Conservation (phyloP, 2,888 invertebrate species). For the Drosophila anomalata region DNA sequence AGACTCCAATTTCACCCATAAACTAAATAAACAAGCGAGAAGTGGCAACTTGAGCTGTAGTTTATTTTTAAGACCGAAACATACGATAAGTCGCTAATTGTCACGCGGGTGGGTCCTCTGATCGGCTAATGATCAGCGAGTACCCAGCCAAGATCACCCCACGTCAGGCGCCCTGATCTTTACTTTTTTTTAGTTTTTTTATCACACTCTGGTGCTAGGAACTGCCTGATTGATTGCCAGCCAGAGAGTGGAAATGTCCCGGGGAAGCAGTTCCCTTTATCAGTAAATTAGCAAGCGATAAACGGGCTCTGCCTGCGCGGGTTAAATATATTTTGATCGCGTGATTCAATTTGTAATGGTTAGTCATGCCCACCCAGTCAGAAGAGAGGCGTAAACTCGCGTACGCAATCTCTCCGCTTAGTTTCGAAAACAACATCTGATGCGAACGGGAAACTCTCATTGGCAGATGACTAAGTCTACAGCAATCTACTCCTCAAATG, state of each 20-base stretch:
- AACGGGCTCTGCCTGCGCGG: not conserved
- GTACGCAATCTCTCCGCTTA: slow-evolving; percentile 16
- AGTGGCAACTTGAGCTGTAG: slow-evolving; percentile 15
- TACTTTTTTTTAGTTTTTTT: slow-evolving; percentile 2
- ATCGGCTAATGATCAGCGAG: slow-evolving; percentile 13
- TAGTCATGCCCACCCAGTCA: slow-evolving; percentile 25
- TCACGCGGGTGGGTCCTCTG: slow-evolving; percentile 30
- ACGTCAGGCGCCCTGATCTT: slow-evolving; percentile 49
- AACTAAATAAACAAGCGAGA: slow-evolving; percentile 17
- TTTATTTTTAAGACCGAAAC: slow-evolving; percentile 27
- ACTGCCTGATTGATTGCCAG: slow-evolving; percentile 45
- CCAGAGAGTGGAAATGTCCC: slow-evolving; percentile 5
- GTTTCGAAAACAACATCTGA: slow-evolving; percentile 30
- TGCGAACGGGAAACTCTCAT: not conserved
- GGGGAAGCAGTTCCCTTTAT: slow-evolving; percentile 12
- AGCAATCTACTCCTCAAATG: slow-evolving; percentile 1
- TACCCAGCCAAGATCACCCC: slow-evolving; percentile 7
- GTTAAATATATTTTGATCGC: slow-evolving; percentile 24
- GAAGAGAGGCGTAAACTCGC: slow-evolving; percentile 3
- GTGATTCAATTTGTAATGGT: slow-evolving; percentile 35
- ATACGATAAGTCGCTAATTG: slow-evolving; percentile 31
- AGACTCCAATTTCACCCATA: slow-evolving; percentile 6
- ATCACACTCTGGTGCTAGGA: slow-evolving; percentile 64
- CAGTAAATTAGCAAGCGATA: slow-evolving; percentile 11
- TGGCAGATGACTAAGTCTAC: slow-evolving; percentile 8